Percentiles rank a stretch among this genome's conserved stretches.
These are phyloP conservation scores for Myotis daubentonii DNA, from an alignment of 2,797 vertebrate genomes.

Conservation along the genomic window DNA sequence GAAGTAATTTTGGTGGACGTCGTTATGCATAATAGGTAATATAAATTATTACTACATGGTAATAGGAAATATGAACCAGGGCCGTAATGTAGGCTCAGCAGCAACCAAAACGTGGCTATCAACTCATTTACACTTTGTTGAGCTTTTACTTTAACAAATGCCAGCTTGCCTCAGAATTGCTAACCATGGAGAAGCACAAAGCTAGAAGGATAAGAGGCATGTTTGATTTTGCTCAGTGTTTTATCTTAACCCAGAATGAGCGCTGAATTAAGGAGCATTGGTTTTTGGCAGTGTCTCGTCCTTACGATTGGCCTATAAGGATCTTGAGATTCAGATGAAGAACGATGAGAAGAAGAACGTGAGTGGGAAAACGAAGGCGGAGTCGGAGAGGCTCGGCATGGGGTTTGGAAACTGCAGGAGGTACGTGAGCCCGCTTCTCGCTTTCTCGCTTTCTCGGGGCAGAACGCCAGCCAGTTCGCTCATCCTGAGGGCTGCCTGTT, in stretches of 20 bases:
- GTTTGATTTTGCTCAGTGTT: not conserved
- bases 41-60: not conserved
- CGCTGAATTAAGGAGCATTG: not conserved
- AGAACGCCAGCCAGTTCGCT: accelerated
- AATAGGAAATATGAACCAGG: not conserved
- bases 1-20: not conserved
- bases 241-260: not conserved
- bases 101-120: not conserved
- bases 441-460: not conserved
- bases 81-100: not conserved
- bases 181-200: not conserved
- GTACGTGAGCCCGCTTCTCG: slow-evolving; percentile 78
- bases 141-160: not conserved
- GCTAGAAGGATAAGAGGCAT: accelerated
- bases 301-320: slow-evolving; percentile 91
- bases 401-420: slow-evolving; percentile 91
- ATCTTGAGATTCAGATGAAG: slow-evolving; percentile 92
- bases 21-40: not conserved
- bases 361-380: slow-evolving; percentile 90
- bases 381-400: slow-evolving; percentile 96
- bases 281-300: slow-evolving; percentile 86
- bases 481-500: accelerated
- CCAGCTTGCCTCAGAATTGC: not conserved
- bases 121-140: not conserved
- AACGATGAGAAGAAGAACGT: slow-evolving; percentile 87